Base-by-base conservation (phyloP, 2,888 invertebrate species). In the Oxytorus armatus region DNA sequence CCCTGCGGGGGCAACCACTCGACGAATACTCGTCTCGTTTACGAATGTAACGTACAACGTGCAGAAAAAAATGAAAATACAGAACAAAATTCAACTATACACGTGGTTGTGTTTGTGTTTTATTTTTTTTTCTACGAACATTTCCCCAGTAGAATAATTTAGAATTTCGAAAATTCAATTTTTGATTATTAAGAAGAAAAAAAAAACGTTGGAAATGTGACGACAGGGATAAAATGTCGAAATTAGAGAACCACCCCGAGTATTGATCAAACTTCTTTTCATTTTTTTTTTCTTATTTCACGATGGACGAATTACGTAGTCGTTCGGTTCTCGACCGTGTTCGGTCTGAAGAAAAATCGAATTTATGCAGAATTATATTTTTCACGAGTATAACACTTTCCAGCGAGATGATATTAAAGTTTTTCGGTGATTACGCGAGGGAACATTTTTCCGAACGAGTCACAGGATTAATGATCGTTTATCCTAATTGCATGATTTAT, bases 401-500 rank as follows among this genome's bases (percentile, higher is more conserved):
- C n/a, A 49, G 51, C 47, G 83, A 84, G 0, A 21, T 25, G 11
- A 36, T 74, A 3, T 57, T 78, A 0, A 82, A 83, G 10, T 36
- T 77, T 4, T 82, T 83, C 23, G 66, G 23, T 16, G 55, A 39
- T 5, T 75, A 73, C 51, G 77, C 77, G 4, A 80, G 47, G 23
- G 77, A 84, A 47, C 18, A 74, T 65, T 82, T 82, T 10, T 33
- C 59, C 10, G 77, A 84, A 10, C 16, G 68, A 39, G 70, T 84
- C 7, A 84, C 81, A 7, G 84, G 84, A 16, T 74, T 84, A 2
- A 61, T 82, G 33, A 57, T 84, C 44, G 79, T 84, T 53, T 84
- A 84, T 70, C 65, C 77, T 0, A 51, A 68, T 18, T 80, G 25
- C 8, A 29, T 81, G n/a, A 39, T 84, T 36, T 68, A 84, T 68